Conservation (phyloP, 2,888 invertebrate species). For the Gryllus longicercus region DNA sequence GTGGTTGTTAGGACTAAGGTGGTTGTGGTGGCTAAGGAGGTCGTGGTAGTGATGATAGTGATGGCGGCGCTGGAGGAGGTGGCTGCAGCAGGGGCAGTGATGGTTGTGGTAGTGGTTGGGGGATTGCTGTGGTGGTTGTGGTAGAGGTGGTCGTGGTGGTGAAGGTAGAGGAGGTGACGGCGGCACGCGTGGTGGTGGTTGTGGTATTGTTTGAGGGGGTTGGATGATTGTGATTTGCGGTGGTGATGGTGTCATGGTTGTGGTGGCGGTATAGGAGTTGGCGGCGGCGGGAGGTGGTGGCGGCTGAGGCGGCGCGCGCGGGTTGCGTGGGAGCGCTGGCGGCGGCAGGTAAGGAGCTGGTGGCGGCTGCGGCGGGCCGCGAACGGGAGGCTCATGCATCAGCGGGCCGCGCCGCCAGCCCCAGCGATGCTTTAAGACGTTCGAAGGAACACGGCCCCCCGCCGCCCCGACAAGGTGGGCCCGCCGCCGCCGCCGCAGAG, state of each 20-base stretch:
- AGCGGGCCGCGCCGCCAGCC: slow-evolving; percentile 18
- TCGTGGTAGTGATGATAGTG: no score
- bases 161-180: no score
- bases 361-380: not conserved
- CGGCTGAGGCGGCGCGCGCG: not conserved
- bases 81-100: no score
- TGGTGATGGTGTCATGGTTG: not conserved
- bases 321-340: no score
- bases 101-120: no score
- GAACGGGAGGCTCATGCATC: not conserved
- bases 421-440: slow-evolving; percentile 32
- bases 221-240: not conserved
- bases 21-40: no score
- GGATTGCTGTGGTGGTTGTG: no score
- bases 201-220: not conserved
- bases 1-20: no score
- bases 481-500: not conserved
- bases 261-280: no score
- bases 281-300: no score
- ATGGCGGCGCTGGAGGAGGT: no score
- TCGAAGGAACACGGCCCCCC: slow-evolving; percentile 33
- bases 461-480: slow-evolving; percentile 23
- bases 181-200: not conserved
- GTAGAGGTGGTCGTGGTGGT: no score
- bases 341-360: not conserved